Conservation (phyloP, 2,888 invertebrate genomes). For the Drosophila histrio region DNA sequence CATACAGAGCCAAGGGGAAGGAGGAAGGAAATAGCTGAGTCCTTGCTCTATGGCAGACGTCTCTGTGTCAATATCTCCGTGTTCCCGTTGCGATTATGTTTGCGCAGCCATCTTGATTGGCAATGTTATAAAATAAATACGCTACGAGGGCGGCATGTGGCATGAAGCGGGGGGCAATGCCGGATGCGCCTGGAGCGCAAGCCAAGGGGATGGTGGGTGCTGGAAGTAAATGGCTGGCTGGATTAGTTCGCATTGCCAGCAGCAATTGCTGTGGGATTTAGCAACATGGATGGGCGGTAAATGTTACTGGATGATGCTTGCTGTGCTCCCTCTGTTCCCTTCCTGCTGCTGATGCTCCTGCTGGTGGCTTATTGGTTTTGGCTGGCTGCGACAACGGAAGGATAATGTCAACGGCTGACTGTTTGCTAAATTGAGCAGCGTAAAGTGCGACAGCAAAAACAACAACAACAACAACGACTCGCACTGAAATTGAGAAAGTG, state of each 20-base stretch:
- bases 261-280: slow-evolving; percentile 79
- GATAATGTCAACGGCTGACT: slow-evolving; percentile 77
- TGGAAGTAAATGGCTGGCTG: slow-evolving; percentile 44
- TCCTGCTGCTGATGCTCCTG: slow-evolving; percentile 34
- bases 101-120: slow-evolving; percentile 85
- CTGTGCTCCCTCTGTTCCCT: slow-evolving; percentile 12
- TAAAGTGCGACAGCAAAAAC: slow-evolving; percentile 70
- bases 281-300: slow-evolving; percentile 52
- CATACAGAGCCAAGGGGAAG: slow-evolving; percentile 21
- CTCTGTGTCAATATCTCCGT: slow-evolving; percentile 55
- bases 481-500: slow-evolving; percentile 48
- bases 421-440: slow-evolving; percentile 81
- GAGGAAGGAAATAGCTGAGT: slow-evolving; percentile 42
- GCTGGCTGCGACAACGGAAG: slow-evolving; percentile 71
- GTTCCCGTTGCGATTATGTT: slow-evolving; percentile 82
- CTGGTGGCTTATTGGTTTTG: slow-evolving; percentile 78
- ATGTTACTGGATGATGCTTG: slow-evolving; percentile 46
- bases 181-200: slow-evolving; percentile 63
- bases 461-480: slow-evolving; percentile 25
- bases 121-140: slow-evolving; percentile 85
- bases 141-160: slow-evolving; percentile 54
- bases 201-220: slow-evolving; percentile 32
- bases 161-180: slow-evolving; percentile 10
- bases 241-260: slow-evolving; percentile 73
- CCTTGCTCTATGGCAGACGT: slow-evolving; percentile 7